Percentiles rank a stretch among this genome's conserved stretches.
These are phyloP conservation scores for Junonia oenone DNA, from an alignment of 2,888 invertebrate genomes.

Conservation along the genomic window DNA sequence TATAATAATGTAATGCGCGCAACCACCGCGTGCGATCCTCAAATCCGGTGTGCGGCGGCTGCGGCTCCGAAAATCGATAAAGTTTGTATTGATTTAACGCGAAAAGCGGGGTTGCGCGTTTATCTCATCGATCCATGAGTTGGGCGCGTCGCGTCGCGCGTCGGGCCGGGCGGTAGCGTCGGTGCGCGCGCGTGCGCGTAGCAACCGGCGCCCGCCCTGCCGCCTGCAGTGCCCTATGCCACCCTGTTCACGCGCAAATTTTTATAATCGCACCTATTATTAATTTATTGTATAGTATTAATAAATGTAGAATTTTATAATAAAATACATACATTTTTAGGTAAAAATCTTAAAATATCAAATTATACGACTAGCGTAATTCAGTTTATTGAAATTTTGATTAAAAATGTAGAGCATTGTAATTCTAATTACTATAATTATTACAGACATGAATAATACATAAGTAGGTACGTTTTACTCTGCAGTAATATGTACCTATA, in stretches of 20 bases:
- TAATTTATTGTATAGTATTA: no score
- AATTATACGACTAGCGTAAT: no score
- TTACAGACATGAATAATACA: no score
- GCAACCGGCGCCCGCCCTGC: slow-evolving; percentile 47
- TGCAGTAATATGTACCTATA: no score
- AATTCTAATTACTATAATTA: no score
- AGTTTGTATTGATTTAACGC: slow-evolving; percentile 85
- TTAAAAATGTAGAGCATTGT: no score
- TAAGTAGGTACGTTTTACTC: no score
- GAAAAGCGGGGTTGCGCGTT: slow-evolving; percentile 86
- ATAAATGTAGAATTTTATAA: no score
- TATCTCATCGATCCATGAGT: slow-evolving; percentile 85
- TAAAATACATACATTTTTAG: no score
- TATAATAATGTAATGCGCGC: slow-evolving; percentile 48
- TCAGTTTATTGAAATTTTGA: no score
- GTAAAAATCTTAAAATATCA: no score
- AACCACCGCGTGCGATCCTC: slow-evolving; percentile 77
- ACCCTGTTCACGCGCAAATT: slow-evolving; percentile 71
- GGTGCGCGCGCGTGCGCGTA: slow-evolving; percentile 36
- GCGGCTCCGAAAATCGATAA: slow-evolving; percentile 86
- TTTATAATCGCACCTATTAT: slow-evolving; percentile 15
- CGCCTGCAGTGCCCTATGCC: slow-evolving; percentile 41
- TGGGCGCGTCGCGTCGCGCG: slow-evolving; percentile 50
- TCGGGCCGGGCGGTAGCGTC: slow-evolving; percentile 25
- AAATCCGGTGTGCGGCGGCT: slow-evolving; percentile 76